A percentile compares a stretch with the other conserved stretches of the same genome.
Evolutionary conservation across 1,140 invertebrate genomes (phyloP).

Genomic region (Leptestheria dahalacensis): DNA sequence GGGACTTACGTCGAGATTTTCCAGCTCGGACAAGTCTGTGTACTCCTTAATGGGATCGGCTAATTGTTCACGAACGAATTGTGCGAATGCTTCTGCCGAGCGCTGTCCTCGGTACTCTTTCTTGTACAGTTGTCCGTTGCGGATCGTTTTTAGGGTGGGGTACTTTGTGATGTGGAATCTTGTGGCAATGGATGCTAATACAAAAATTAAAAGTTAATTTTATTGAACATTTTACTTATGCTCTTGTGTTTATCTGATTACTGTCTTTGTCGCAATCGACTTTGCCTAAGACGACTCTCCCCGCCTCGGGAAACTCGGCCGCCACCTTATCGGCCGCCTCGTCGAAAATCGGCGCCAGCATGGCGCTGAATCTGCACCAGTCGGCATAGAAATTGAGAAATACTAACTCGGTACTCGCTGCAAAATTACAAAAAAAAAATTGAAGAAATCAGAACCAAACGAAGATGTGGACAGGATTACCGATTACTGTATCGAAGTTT

Average conservation of each 20-base stretch:
- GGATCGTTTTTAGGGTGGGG: conserved; percentile 90
- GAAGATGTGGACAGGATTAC: conserved; percentile 31
- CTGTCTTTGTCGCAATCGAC: conserved; percentile 91
- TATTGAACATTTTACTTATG: background rate
- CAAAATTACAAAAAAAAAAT: conserved; percentile 30
- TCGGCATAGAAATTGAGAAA: conserved; percentile 98
- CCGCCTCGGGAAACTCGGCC: conserved; percentile 57
- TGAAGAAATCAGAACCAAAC: background rate
- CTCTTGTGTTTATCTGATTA: conserved; percentile 30
- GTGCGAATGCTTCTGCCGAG: conserved; percentile 62
- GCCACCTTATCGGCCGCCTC: conserved; percentile 78
- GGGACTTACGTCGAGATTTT: conserved; percentile 53
- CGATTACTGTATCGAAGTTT: conserved; percentile 66
- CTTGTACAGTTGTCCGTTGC: conserved; percentile 85
- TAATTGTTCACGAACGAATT: conserved; percentile 59
- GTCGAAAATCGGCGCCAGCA: conserved; percentile 90
- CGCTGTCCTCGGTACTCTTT: conserved; percentile 81
- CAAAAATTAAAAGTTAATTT: conserved; percentile 24
- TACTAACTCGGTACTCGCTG: conserved; percentile 87
- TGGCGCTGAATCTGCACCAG: conserved; percentile 85
- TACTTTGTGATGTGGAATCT: conserved; percentile 96
- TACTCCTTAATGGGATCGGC: conserved; percentile 78
- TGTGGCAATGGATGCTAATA: conserved; percentile 61
- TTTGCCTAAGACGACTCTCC: conserved; percentile 83
- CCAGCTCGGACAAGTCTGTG: conserved; percentile 51